Percentiles rank a stretch among this genome's conserved stretches.
Conservation (phyloP, 2,888 invertebrate genomes). For the Cantharis flavilabris region DNA sequence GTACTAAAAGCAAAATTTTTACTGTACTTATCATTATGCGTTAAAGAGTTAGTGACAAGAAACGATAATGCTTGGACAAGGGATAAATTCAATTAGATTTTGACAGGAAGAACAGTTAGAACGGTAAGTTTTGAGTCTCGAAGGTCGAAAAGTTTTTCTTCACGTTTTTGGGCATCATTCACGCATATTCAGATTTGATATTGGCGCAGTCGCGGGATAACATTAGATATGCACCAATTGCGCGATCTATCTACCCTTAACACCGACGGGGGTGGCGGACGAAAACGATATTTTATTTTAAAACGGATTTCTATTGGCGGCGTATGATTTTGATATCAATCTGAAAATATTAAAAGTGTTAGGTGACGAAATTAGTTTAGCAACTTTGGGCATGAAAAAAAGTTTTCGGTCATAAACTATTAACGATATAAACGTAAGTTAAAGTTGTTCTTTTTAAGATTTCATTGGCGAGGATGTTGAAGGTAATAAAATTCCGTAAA, state of each 20-base stretch:
- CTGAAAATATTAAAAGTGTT: slow-evolving; percentile 2
- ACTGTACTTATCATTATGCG: neutral
- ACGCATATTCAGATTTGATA: slow-evolving; percentile 53
- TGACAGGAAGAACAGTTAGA: neutral
- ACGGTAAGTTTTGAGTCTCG: neutral
- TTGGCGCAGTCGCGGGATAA: slow-evolving; percentile 49
- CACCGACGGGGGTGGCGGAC: slow-evolving; percentile 43
- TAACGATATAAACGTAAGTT: neutral
- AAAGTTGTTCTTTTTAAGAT: neutral
- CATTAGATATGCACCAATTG: slow-evolving; percentile 59
- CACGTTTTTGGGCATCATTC: neutral
- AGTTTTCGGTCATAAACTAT: neutral
- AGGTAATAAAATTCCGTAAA: slow-evolving; percentile 49
- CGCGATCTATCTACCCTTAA: slow-evolving; percentile 44
- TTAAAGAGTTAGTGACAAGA: neutral
- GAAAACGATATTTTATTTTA: slow-evolving; percentile 52
- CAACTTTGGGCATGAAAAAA: neutral
- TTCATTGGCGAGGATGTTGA: neutral
- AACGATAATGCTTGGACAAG: neutral
- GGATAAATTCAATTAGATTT: neutral
- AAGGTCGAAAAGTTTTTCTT: neutral
- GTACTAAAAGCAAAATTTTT: neutral
- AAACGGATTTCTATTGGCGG: slow-evolving; percentile 53
- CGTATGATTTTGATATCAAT: slow-evolving; percentile 35
- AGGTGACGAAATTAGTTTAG: neutral